Evolutionary conservation across 1,140 invertebrate genomes (phyloP), one percentile per base, ranked within the genome.

Genomic region (Drosophila nigrodunni): DNA sequence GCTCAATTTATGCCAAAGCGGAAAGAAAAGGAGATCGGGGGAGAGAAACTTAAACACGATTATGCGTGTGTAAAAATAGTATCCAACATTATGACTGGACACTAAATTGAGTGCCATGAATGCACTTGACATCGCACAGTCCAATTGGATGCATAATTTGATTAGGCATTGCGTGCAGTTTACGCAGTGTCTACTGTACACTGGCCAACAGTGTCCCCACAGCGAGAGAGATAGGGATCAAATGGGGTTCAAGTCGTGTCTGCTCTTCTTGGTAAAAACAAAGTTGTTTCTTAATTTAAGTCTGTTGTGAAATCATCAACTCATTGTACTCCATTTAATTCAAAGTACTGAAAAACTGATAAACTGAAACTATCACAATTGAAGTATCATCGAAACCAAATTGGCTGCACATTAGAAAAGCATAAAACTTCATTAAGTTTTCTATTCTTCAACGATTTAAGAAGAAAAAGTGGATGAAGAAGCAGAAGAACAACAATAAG

Each of bases 351-450:
- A 30, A 30, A 21, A 30, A 30, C 25, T 35, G 50, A 54, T 54
- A 54, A 54, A 37, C 21, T n/a, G 37, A 47, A 62, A 47, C 61
- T 75, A 82, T 68, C 59, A 71, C 74, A 80, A 83, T 83, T 88
- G 80, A 88, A 80, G 80, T 80, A 80, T 80, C 80, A 88, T 80
- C 60, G 62, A 66, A 67, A 68, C 9, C 85, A 85, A 86, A 88
- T 89, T 88, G 86, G 67, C 60, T 59, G 71, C 44, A 62, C 82
- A 89, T 89, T 89, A 85, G 78, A 89, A 88, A 88, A 64, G 65
- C 83, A 88, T 88, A 88, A 88, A 89, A 85, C 85, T 88, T 88
- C 77, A 85, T 88, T 88, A 88, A 78, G 77, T 58, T 72, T 30
- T 49, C 77, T 72, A 75, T 71, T 72, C 71, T 73, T 54, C 35